These are phyloP conservation scores for Penaeus indicus DNA, from an alignment of 1,140 invertebrate genomes.

Conservation along the genomic window DNA sequence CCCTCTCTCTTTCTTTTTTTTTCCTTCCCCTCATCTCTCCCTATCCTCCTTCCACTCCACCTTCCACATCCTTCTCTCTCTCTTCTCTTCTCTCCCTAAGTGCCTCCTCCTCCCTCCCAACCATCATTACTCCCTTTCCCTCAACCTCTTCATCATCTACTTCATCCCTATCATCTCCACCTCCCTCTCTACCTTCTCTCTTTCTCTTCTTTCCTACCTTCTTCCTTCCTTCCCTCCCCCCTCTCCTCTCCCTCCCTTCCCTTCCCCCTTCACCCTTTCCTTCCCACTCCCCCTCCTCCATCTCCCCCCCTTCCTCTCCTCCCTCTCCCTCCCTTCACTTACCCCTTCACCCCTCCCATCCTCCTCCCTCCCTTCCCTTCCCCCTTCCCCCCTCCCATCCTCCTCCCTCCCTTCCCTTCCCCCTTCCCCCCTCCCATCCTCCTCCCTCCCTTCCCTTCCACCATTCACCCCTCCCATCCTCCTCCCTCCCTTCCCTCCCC, in stretches of 20 bases:
- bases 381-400: background rate
- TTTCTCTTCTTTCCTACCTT: background rate
- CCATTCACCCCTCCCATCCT: too few species aligned
- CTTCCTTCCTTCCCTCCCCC: background rate
- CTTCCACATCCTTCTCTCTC: background rate
- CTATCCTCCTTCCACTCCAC: too few species aligned
- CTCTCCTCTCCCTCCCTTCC: too few species aligned
- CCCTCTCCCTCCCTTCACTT: background rate
- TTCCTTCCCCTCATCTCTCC: too few species aligned
- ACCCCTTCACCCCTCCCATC: background rate
- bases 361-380: too few species aligned
- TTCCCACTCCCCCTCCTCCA: background rate
- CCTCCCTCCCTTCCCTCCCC: too few species aligned
- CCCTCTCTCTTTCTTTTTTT: too few species aligned
- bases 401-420: background rate
- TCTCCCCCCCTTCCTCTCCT: background rate
- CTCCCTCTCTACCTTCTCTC: background rate
- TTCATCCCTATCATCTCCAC: background rate
- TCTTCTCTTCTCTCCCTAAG: background rate
- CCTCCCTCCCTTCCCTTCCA: too few species aligned
- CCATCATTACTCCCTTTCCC: background rate
- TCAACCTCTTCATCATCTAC: background rate
- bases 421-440: too few species aligned
- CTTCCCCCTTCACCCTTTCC: background rate
- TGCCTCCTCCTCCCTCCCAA: background rate